Base-by-base conservation (phyloP, 1,140 invertebrate species). In the Ptiloglossa arizonensis region DNA sequence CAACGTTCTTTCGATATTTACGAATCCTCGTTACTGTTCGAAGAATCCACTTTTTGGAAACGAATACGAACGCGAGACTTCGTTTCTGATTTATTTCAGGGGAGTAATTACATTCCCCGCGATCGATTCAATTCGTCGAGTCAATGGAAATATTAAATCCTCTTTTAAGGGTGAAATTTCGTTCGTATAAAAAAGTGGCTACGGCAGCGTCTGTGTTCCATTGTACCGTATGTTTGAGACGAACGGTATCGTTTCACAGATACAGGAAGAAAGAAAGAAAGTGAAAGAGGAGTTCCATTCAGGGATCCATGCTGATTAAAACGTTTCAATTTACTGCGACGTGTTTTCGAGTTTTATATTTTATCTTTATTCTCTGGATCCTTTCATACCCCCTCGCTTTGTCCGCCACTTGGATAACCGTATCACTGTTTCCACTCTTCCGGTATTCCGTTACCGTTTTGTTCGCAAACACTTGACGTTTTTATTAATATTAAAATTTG, bases 321-420 rank as follows among this genome's bases (percentile, higher is more conserved):
- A 22, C 54, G 54, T 57, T 57, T 57, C 54, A 57, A 57, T 57
- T 57, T 57, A 15, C 54, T 57, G 54, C 24, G 22, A 17, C 27
- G 54, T 57, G 54, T 57, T 57, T 57, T n/a, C 27, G 1, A 29
- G 8, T 32, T 57, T 57, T 57, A 57, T 57, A 32, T n/a, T 50
- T 50, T 50, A 50, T 50, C 46, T 19, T 19, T n/a, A 41, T 57
- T 32, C 52, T 29, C 54, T 57, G 54, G 2, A 57, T 15, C 54
- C 15, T 24, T 57, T n/a, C 5, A 32, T 57, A n/a, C 15, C 32
- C 54, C 6, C 6, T 57, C 27, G 22, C 54, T 57, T 32, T 57
- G 27, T 57, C n/a, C 6, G n/a, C 1, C 46, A 8, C 46, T n/a
- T n/a, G n/a, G 46, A 19, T 46, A n/a, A 50, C 17, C 46, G 19